phyloP scores from a whole-genome alignment of 1,140 invertebrate species.

The Cotesia vestalis region DNA sequence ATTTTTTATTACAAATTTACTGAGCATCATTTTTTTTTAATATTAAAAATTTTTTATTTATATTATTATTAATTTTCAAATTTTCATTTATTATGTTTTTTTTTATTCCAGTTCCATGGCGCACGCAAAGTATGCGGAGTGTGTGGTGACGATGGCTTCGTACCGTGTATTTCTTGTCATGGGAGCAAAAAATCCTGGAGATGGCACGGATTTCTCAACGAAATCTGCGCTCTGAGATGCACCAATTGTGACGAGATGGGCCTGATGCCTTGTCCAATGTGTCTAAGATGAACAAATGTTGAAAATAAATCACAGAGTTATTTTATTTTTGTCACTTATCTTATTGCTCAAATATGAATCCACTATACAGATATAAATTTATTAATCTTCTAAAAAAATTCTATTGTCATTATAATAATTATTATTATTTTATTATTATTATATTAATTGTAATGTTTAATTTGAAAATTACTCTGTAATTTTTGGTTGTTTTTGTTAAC shows the following conservation, averaged over 20 bases:
- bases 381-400: no score
- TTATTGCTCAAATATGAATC: not conserved
- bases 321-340: not conserved
- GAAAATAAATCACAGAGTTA: not conserved
- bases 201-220: constrained; percentile 12
- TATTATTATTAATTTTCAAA: no score
- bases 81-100: not conserved
- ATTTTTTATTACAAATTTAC: no score
- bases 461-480: not conserved
- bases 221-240: constrained; percentile 12
- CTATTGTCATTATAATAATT: no score
- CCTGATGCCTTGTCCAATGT: constrained; percentile 1
- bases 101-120: constrained; percentile 2
- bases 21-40: no score
- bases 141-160: not conserved
- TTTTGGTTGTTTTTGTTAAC: not conserved
- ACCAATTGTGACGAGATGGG: constrained; percentile 13
- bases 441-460: not conserved
- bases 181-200: constrained; percentile 11
- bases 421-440: no score
- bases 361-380: not conserved
- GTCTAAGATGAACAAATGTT: not conserved
- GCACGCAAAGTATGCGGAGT: not conserved
- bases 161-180: constrained; percentile 11
- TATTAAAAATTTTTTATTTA: no score